Base-by-base conservation (phyloP, 2,888 invertebrate genomes). In the Lasioglossum oenotherae region DNA sequence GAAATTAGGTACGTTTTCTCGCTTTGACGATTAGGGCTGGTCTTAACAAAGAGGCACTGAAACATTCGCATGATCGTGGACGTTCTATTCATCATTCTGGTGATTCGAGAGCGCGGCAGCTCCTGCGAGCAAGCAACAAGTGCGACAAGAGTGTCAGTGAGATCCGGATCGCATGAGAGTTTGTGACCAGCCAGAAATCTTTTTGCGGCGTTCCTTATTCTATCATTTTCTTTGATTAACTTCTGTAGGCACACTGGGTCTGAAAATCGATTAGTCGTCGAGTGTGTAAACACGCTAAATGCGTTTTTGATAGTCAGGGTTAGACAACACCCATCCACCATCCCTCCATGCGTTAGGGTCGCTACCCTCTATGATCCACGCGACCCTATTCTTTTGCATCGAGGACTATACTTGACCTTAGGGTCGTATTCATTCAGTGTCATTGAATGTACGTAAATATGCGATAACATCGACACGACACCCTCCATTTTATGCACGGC, bases 271-370 rank as follows among this genome's bases (percentile, higher is more conserved):
- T 82, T 71, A 78, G 44, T 60, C 31, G 38, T 41, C 75, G n/a
- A 82, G 78, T 81, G 73, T 78, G 84, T 81, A 90, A 90, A 91
- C 87, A 88, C n/a, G 19, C 53, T 82, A 81, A 91, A 86, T 80
- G 81, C 80, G 81, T 85, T 90, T 87, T 81, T 67, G 82, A 80
- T 75, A 78, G 78, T 74, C 80, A 19, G 80, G 82, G 41, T 80
- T 46, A 80, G 78, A 76, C 79, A 76, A 74, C 84, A 92, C 87
- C 87, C 84, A 86, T 78, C 88, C 87, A 83, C 87, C 88, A 76
- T 84, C 73, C 81, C 74, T 81, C 78, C 76, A 81, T 81, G 77
- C 80, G 74, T 64, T 75, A 72, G 90, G 85, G 78, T 67, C 14
- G 69, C 57, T 53, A 72, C 82, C 84, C 89, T 84, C 81, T 67